A percentile compares a stretch with the other conserved stretches of the same genome.
Conservation (phyloP, 2,888 invertebrate species). For the Nomada hirtipes region DNA sequence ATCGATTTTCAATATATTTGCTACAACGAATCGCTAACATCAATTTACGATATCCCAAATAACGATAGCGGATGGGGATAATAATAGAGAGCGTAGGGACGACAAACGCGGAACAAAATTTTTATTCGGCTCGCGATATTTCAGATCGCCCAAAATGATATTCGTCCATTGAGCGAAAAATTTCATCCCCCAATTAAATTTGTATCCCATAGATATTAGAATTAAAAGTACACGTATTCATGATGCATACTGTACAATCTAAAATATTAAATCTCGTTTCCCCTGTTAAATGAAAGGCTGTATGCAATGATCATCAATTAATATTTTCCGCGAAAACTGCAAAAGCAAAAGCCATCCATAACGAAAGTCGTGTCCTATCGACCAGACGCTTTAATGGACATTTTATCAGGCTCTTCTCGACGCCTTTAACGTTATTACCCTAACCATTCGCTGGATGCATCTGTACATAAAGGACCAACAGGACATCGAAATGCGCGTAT, state of each 20-base stretch:
- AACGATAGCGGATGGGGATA: slow-evolving; percentile 28
- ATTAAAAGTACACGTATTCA: too few relatives aligned
- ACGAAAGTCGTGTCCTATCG: slow-evolving; percentile 46
- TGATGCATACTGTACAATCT: too few relatives aligned
- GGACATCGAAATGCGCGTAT: slow-evolving; percentile 65
- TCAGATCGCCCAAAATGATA: background rate
- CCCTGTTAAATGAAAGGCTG: background rate
- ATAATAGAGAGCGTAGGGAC: background rate
- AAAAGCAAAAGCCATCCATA: slow-evolving; percentile 22
- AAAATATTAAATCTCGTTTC: too few relatives aligned
- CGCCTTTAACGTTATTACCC: slow-evolving; percentile 61
- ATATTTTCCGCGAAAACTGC: slow-evolving; percentile 1
- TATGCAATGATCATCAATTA: background rate
- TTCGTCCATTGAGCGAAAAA: too few relatives aligned
- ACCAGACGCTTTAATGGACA: slow-evolving; percentile 62
- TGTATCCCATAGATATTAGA: too few relatives aligned
- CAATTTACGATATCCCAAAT: slow-evolving; percentile 31
- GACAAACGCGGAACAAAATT: slow-evolving; percentile 11
- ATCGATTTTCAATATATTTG: slow-evolving; percentile 56
- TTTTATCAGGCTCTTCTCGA: slow-evolving; percentile 61
- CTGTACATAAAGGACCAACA: slow-evolving; percentile 50
- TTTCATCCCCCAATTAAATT: too few relatives aligned
- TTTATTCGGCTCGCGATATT: background rate
- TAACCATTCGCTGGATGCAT: slow-evolving; percentile 48
- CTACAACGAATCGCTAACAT: slow-evolving; percentile 25